Evolutionary conservation across 2,113 vertebrate genomes (phyloP), one percentile per base, ranked within the genome.

Genomic region (Trogon surrucura): DNA sequence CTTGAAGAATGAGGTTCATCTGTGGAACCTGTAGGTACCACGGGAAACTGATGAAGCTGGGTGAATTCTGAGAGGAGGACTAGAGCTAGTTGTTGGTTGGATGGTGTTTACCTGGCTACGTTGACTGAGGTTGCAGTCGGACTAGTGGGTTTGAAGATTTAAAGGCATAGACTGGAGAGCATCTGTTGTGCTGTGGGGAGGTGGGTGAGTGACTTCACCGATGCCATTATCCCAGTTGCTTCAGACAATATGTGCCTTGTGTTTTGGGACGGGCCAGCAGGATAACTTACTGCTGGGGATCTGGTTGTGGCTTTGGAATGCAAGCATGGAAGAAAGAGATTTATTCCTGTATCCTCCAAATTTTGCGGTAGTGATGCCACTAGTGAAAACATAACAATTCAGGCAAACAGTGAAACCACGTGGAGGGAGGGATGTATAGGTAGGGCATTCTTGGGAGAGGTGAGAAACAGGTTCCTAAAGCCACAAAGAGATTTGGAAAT

Each of bases 241-340:
- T 70, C 6, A 77, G 45, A 23, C 65, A 90, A 77, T 32, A 38
- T 2, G 4, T 60, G 21, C 79, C 90, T 79, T 79, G 29, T 69
- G 30, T 34, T 80, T 73, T 36, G 36, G 51, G 27, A 23, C 61
- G 67, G 8, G 10, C 88, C 41, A 86, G 20, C 4, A 10, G 32
- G n/a, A 36, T 83, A 54, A 69, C 13, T 30, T 51, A 30, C 26
- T 61, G 22, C 41, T 85, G 30, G 57, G 17, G 18, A 64, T 69
- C 38, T 72, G 53, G 22, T 67, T 72, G 34, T 89, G 65, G 23
- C 70, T 91, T 88, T 64, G 61, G 34, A 87, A 81, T 85, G 41
- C 13, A 27, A 45, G 32, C 29, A 13, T 50, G 34, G n/a, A 83
- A 77, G 54, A 57, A 81, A 79, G 11, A 58, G 22, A 65, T 75